These are phyloP conservation scores for Mola mola DNA, from an alignment of 2,113 vertebrate species.

Conservation along the genomic window DNA sequence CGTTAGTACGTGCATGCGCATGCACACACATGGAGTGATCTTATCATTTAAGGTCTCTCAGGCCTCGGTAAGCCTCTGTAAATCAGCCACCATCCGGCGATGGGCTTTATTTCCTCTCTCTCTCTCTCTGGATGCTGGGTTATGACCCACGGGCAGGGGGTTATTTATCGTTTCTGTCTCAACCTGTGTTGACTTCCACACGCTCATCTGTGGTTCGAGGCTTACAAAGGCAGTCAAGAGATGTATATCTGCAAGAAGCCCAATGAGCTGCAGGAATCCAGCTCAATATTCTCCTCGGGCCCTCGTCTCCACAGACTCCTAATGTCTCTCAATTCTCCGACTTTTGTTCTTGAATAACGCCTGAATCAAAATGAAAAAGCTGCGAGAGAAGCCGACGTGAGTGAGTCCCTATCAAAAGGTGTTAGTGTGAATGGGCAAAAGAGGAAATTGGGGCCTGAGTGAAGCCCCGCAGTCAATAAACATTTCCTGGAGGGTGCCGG, in stretches of 20 bases:
- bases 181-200: conserved; percentile 66
- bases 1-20: conserved; percentile 8
- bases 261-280: conserved; percentile 37
- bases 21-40: conserved; percentile 25
- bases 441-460: conserved; percentile 31
- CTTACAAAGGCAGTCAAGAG: conserved; percentile 63
- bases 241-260: conserved; percentile 55
- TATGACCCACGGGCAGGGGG: conserved; percentile 69
- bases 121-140: conserved; percentile 69
- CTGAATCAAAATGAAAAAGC: conserved; percentile 48
- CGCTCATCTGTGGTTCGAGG: conserved; percentile 62
- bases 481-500: conserved; percentile 44
- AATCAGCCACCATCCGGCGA: conserved; percentile 72
- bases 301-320: conserved; percentile 28
- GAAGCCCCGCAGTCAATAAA: conserved; percentile 41
- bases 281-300: conserved; percentile 31
- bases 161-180: conserved; percentile 79
- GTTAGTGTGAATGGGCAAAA: conserved; percentile 23
- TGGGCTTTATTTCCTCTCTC: conserved; percentile 68
- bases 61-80: conserved; percentile 73
- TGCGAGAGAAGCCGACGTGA: conserved; percentile 40
- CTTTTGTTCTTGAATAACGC: conserved; percentile 22
- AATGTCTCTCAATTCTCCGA: conserved; percentile 44
- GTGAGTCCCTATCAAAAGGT: conserved; percentile 34
- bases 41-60: conserved; percentile 69